These are phyloP conservation scores for Osmerus eperlanus DNA, from an alignment of 2,113 vertebrate genomes.

Conservation along the genomic window DNA sequence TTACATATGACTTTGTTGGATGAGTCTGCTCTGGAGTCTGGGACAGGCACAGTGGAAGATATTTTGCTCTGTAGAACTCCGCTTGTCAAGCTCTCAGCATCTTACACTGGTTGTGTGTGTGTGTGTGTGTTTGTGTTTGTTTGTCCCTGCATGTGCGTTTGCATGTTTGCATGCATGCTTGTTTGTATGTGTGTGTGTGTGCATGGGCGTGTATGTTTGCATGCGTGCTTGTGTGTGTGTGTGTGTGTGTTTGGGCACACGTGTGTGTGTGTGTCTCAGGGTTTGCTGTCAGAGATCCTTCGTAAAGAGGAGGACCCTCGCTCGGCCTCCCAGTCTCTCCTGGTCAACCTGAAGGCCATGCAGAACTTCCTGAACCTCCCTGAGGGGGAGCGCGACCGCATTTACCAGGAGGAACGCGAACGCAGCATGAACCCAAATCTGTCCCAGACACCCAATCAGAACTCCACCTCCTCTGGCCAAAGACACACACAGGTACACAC, in stretches of 20 bases:
- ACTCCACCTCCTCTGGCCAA: conserved; percentile 77
- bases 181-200: background rate
- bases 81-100: too few species aligned
- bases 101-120: too few species aligned
- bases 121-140: too few species aligned
- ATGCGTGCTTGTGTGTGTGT: conserved; percentile 1
- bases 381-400: conserved; percentile 81
- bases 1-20: too few species aligned
- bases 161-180: background rate
- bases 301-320: conserved; percentile 86
- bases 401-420: conserved; percentile 85
- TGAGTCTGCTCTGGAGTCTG: too few species aligned
- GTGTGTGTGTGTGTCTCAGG: conserved; percentile 63
- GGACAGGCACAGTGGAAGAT: too few species aligned
- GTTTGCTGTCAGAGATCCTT: conserved; percentile 84
- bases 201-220: conserved; percentile 5
- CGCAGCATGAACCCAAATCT: conserved; percentile 83
- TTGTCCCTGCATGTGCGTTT: background rate
- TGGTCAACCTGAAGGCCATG: conserved; percentile 87
- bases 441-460: conserved; percentile 76
- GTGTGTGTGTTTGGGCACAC: conserved; percentile 2
- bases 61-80: too few species aligned
- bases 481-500: conserved; percentile 81
- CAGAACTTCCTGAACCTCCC: conserved; percentile 87
- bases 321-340: conserved; percentile 83